phyloP scores from a whole-genome alignment of 2,888 invertebrate genomes.

The Tinea pellionella region DNA sequence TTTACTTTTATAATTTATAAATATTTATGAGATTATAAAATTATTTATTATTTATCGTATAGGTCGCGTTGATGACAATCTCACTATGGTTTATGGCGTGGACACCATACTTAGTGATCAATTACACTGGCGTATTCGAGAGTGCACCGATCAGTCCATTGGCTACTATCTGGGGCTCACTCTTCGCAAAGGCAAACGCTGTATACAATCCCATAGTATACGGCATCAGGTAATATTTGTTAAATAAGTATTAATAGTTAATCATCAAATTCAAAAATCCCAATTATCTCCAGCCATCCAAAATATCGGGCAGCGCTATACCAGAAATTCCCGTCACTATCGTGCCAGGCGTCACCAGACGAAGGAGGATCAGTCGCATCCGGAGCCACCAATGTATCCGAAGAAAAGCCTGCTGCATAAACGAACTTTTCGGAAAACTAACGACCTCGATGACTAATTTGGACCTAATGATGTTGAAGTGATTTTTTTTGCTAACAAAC shows the following conservation, averaged over 20 bases:
- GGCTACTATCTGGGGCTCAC: constrained; percentile 88
- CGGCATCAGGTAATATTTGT: constrained; percentile 79
- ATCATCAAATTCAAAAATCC: constrained; percentile 20
- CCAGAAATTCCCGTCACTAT: constrained; percentile 81
- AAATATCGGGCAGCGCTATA: constrained; percentile 82
- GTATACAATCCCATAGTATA: constrained; percentile 93
- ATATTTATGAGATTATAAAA: no score
- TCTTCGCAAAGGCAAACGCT: constrained; percentile 92
- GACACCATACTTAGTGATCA: constrained; percentile 90
- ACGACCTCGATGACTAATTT: neutral
- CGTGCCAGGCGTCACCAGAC: constrained; percentile 72
- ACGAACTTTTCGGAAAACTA: constrained; percentile 18
- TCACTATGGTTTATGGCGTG: constrained; percentile 93
- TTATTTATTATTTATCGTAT: no score
- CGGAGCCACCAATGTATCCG: constrained; percentile 75
- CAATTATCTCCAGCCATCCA: constrained; percentile 74
- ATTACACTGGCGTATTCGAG: constrained; percentile 83
- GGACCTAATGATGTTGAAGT: constrained; percentile 34
- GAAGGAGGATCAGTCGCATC: constrained; percentile 76
- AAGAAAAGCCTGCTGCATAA: constrained; percentile 75
- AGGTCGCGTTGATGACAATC: constrained; percentile 91
- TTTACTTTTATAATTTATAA: no score
- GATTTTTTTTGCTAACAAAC: constrained; percentile 37
- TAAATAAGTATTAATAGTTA: no score
- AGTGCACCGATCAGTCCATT: constrained; percentile 79